Base-by-base conservation (phyloP, 2,888 invertebrate species). In the Clistopyga incitator region DNA sequence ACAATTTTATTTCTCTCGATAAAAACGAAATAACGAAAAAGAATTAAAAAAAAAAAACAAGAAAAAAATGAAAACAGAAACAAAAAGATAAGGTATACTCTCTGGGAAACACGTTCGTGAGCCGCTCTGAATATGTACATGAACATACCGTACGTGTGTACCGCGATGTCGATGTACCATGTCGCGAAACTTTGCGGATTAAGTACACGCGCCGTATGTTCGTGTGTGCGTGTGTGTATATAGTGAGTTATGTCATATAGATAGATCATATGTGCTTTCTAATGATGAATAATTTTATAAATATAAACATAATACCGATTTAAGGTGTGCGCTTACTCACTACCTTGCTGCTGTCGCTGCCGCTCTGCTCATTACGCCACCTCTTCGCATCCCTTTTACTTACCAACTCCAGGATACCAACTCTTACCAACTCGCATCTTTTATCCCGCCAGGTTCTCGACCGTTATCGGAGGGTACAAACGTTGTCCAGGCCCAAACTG, bases 231-330 rank as follows among this genome's bases (percentile, higher is more conserved):
- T 89, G 84, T 87, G 85, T 87, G 83, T 87, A 88, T 84, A 86
- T 83, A 90, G 90, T 90, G 90, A 91, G 90, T 92, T 91, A 90
- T 90, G 90, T 91, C 92, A 91, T 90, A 91, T 90, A 91, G 90
- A 90, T 92, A 90, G 90, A 92, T 92, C 90, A 90, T 92, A 92
- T 92, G 92, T 92, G 92, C 92, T 91, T 92, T 92, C 91, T 92
- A 91, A 92, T 90, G 92, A 92, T 90, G 90, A 89, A 92, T 92
- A 92, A 92, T 92, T 92, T 92, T 92, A 92, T 92, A 92, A 92
- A 92, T 92, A 91, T 91, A 91, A 91, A 90, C 90, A 89, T 91
- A 90, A 91, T 91, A 91, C 89, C 88, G 90, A 91, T 88, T 86
- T 89, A 84, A 88, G 68, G 87, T 90, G 87, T 88, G 87, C 85